Evolutionary conservation across 2,888 invertebrate species (phyloP).

Genomic region (Platynereis dumerilii): DNA sequence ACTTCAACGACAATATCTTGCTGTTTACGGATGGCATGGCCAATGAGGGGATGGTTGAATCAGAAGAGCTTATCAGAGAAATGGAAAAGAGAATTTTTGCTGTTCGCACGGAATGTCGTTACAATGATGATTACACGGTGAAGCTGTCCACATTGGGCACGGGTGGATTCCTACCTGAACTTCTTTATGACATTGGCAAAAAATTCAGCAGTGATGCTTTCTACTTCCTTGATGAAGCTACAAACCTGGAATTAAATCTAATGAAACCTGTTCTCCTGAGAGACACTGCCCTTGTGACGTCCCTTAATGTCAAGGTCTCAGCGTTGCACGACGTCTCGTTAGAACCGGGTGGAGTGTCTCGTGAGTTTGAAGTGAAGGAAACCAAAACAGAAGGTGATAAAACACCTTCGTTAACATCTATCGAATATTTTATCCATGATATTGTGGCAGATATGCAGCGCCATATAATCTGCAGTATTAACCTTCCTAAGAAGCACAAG

Average conservation of each 20-base stretch:
- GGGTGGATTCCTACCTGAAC: constrained; percentile 48
- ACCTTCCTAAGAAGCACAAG: constrained; percentile 37
- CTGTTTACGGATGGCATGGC: constrained; percentile 56
- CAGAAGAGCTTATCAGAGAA: constrained; percentile 44
- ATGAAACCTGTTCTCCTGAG: constrained; percentile 51
- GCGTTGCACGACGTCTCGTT: constrained; percentile 34
- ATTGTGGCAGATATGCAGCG: constrained; percentile 29
- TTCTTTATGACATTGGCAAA: constrained; percentile 49
- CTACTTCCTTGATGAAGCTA: constrained; percentile 49
- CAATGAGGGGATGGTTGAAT: constrained; percentile 50
- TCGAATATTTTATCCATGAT: constrained; percentile 32
- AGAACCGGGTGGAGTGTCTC: constrained; percentile 14
- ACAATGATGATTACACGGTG: constrained; percentile 49
- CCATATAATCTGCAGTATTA: constrained; percentile 30
- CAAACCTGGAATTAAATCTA: constrained; percentile 46
- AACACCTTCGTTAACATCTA: background rate
- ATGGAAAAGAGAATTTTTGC: constrained; percentile 46
- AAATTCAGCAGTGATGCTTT: constrained; percentile 54
- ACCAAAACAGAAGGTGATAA: constrained; percentile 3
- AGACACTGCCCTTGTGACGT: constrained; percentile 49
- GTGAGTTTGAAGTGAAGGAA: constrained; percentile 21
- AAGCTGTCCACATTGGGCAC: constrained; percentile 52
- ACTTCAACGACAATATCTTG: constrained; percentile 48
- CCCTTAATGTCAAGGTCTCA: constrained; percentile 41
- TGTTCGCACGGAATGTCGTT: constrained; percentile 41